Conservation (phyloP, 2,113 vertebrate species). For the Prolemur simus region DNA sequence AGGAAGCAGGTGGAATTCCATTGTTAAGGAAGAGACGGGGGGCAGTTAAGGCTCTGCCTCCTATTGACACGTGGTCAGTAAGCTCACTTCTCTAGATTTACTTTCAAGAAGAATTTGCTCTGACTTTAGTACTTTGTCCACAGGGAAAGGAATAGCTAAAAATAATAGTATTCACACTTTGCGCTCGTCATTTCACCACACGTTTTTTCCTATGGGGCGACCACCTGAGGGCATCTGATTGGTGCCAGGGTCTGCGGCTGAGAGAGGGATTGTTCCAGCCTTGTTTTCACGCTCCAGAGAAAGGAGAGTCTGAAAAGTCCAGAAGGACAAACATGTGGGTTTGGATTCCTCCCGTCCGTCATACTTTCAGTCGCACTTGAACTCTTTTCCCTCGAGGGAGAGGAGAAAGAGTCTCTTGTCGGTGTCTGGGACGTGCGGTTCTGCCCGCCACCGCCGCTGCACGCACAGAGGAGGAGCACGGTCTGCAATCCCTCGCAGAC, state of each 20-base stretch:
- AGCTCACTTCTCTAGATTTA: not conserved
- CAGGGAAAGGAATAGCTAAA: not conserved
- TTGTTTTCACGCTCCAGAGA: conserved; percentile 2
- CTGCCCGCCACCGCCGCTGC: not conserved
- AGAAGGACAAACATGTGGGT: not conserved
- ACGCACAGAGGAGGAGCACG: not conserved
- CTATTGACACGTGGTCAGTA: not conserved
- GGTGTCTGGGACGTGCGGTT: not conserved
- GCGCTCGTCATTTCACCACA: not conserved
- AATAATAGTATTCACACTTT: not conserved
- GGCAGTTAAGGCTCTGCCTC: not conserved
- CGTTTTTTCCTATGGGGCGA: not conserved
- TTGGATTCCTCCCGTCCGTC: not conserved
- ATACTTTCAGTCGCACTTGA: not conserved
- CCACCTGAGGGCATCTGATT: not conserved
- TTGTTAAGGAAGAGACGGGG: not conserved
- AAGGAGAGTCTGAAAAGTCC: not conserved
- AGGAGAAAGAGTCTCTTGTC: conserved; percentile 28
- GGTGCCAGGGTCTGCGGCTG: not conserved
- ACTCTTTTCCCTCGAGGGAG: conserved; percentile 32
- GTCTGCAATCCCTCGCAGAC: conserved; percentile 51
- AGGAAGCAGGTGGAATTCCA: not conserved
- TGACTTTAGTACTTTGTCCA: not conserved
- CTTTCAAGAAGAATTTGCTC: not conserved
- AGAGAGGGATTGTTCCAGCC: not conserved